phyloP scores from a whole-genome alignment of 1,140 invertebrate species.

The Drosophila auraria region DNA sequence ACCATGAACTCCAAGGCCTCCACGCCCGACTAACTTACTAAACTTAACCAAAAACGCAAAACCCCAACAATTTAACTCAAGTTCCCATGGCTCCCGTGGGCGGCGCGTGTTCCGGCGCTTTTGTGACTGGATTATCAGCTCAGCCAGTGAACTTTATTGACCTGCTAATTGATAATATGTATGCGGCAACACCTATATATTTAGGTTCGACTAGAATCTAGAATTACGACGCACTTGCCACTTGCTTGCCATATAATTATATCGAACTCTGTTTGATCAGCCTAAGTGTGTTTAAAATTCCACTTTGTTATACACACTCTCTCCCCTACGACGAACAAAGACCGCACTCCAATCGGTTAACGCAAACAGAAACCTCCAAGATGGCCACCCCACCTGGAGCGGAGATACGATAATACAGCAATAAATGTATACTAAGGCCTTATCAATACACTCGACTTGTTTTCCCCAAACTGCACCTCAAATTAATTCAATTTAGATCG shows the following conservation, averaged over 20 bases:
- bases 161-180: constrained; percentile 75
- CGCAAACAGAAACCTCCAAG: constrained; percentile 35
- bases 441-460: constrained; percentile 39
- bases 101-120: constrained; percentile 53
- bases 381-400: constrained; percentile 27
- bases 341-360: constrained; percentile 9
- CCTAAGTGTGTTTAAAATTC: constrained; percentile 10
- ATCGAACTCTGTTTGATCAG: constrained; percentile 40
- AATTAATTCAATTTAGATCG: constrained; percentile 48
- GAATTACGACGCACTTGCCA: constrained; percentile 19
- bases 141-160: constrained; percentile 66
- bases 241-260: constrained; percentile 26
- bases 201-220: constrained; percentile 25
- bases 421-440: constrained; percentile 12
- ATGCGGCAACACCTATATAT: constrained; percentile 37
- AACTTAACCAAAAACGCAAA: not conserved
- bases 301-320: constrained; percentile 7
- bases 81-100: constrained; percentile 34
- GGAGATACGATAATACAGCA: constrained; percentile 23
- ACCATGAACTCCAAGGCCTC: constrained; percentile 13
- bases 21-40: constrained; percentile 18
- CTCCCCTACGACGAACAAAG: constrained; percentile 1
- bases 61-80: constrained; percentile 6
- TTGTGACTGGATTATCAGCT: constrained; percentile 55
- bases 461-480: constrained; percentile 31